A percentile compares a stretch with the other conserved stretches of the same genome.
Conservation (phyloP, 1,140 invertebrate genomes). For the Bombus superbus region DNA sequence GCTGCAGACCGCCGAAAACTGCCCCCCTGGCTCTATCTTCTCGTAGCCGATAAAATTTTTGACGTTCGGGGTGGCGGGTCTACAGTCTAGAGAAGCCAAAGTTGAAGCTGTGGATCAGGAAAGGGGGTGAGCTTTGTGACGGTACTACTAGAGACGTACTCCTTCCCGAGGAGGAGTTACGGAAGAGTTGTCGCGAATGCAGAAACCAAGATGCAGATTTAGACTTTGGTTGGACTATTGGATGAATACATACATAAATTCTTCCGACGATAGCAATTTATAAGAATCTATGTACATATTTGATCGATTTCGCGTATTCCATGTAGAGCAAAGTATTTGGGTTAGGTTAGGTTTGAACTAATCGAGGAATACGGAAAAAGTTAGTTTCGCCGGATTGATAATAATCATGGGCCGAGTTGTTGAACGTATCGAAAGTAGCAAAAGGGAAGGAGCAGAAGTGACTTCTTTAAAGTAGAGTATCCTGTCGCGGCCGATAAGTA, state of each 20-base stretch:
- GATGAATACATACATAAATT: too few relatives aligned
- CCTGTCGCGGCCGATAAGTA: constrained; percentile 59
- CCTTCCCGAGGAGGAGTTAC: not conserved
- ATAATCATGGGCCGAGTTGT: constrained; percentile 9
- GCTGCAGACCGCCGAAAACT: constrained; percentile 17
- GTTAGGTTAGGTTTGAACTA: not conserved
- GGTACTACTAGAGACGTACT: not conserved
- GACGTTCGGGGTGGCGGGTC: not conserved
- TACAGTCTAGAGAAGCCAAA: not conserved
- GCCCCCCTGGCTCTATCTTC: not conserved
- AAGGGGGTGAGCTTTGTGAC: not conserved
- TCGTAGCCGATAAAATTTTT: constrained; percentile 9
- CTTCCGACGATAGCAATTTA: too few relatives aligned
- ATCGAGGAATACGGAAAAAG: not conserved
- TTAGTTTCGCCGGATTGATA: not conserved
- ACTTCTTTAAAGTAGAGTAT: constrained; percentile 59
- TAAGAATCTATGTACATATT: too few relatives aligned
- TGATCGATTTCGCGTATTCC: too few relatives aligned
- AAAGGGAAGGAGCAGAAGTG: not conserved
- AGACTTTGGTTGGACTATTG: too few relatives aligned
- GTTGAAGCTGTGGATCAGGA: not conserved
- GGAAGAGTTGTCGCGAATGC: not conserved
- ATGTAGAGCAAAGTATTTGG: too few relatives aligned
- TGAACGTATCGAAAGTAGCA: constrained; percentile 14
- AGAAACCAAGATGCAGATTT: too few relatives aligned